Conservation (phyloP, 2,888 invertebrate genomes). For the Idaea straminata region DNA sequence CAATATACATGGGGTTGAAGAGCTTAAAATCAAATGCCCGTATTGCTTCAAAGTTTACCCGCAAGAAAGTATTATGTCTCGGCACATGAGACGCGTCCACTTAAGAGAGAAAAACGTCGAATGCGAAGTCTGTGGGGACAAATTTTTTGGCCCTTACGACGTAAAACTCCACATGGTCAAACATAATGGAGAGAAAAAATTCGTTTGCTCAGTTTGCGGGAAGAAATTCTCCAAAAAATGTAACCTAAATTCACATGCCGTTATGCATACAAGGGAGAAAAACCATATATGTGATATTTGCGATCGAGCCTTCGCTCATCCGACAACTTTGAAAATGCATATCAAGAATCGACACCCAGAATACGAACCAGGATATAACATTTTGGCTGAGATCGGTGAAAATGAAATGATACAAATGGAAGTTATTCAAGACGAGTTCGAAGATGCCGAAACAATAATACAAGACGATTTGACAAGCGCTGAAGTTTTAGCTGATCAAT, state of each 20-base stretch:
- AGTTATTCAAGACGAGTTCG: slow-evolving; percentile 50
- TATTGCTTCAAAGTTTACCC: slow-evolving; percentile 73
- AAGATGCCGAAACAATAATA: slow-evolving; percentile 39
- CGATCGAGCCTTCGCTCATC: slow-evolving; percentile 73
- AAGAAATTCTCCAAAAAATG: slow-evolving; percentile 81
- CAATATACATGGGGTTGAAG: slow-evolving; percentile 66
- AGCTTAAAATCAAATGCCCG: slow-evolving; percentile 69
- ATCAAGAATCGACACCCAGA: slow-evolving; percentile 49
- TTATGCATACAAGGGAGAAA: slow-evolving; percentile 79
- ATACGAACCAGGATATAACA: slow-evolving; percentile 25
- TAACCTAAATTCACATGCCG: slow-evolving; percentile 79
- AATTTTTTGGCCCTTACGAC: slow-evolving; percentile 68
- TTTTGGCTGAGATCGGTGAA: slow-evolving; percentile 41
- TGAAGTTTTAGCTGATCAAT: slow-evolving; percentile 4
- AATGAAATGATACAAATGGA: slow-evolving; percentile 53
- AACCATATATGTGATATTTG: slow-evolving; percentile 75
- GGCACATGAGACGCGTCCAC: slow-evolving; percentile 81
- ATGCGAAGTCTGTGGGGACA: slow-evolving; percentile 69
- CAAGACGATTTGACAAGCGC: slow-evolving; percentile 7
- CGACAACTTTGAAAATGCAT: slow-evolving; percentile 61
- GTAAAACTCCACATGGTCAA: slow-evolving; percentile 74
- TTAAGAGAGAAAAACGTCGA: slow-evolving; percentile 71
- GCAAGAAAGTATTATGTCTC: slow-evolving; percentile 79
- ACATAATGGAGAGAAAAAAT: slow-evolving; percentile 78
- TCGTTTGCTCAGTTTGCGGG: slow-evolving; percentile 80